phyloP scores from a whole-genome alignment of 2,888 invertebrate genomes.

The Meiosimyza platycephala region DNA sequence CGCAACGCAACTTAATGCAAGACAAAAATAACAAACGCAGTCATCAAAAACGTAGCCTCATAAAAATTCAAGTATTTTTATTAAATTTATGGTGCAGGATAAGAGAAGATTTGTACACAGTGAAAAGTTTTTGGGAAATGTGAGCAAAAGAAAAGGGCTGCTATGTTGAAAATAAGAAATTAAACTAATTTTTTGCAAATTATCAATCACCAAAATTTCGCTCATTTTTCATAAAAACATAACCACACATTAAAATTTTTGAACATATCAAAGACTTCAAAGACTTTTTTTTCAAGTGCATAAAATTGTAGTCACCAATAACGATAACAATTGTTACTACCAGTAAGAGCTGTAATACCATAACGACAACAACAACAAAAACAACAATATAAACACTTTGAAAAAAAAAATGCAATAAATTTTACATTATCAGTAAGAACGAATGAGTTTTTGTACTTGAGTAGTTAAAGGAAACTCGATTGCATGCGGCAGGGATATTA shows the following conservation, averaged over 20 bases:
- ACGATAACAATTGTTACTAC: not conserved
- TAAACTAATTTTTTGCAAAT: too few species aligned
- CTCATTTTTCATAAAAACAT: too few species aligned
- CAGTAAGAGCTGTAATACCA: not conserved
- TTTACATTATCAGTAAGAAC: conserved; percentile 25
- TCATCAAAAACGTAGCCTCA: not conserved
- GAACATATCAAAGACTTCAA: too few species aligned
- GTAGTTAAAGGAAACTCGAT: conserved; percentile 7
- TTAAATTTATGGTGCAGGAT: conserved; percentile 17
- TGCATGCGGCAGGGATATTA: conserved; percentile 24
- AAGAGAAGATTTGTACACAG: not conserved
- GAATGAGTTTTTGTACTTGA: not conserved
- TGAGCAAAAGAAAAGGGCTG: too few species aligned
- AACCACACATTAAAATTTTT: too few species aligned
- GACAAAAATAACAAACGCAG: not conserved
- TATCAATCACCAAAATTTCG: too few species aligned
- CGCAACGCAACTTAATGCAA: conserved; percentile 2
- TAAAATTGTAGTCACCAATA: too few species aligned
- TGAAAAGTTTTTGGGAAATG: not conserved
- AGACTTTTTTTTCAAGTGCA: too few species aligned
- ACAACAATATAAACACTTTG: not conserved
- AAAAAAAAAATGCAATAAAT: conserved; percentile 29
- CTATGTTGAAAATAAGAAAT: too few species aligned
- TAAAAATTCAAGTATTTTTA: conserved; percentile 26
- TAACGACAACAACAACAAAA: not conserved